These are phyloP conservation scores for Pristionchus arcanus DNA, from an alignment of 2,888 invertebrate species.

Conservation along the genomic window DNA sequence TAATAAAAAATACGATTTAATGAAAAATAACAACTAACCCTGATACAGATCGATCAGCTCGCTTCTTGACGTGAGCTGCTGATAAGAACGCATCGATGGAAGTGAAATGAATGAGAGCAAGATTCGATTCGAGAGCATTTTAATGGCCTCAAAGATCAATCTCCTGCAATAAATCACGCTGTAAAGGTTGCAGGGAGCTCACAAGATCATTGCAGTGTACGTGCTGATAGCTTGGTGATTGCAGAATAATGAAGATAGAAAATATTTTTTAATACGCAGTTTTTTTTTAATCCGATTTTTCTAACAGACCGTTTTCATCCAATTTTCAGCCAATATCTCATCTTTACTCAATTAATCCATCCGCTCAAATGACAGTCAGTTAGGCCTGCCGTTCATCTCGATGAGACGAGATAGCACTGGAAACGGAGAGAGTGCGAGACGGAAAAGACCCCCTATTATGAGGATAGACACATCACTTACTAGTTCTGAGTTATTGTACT, in stretches of 20 bases:
- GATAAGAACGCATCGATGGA: not conserved
- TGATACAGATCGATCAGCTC: not conserved
- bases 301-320: not conserved
- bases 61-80: not conserved
- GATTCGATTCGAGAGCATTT: not conserved
- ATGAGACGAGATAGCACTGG: not conserved
- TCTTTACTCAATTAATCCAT: not conserved
- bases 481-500: no score
- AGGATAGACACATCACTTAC: no score
- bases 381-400: not conserved
- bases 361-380: no score
- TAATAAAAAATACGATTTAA: not conserved
- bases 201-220: no score
- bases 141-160: not conserved
- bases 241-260: no score
- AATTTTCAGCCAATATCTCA: not conserved
- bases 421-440: not conserved
- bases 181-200: no score
- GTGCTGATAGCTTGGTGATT: no score
- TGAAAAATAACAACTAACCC: not conserved
- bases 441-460: no score
- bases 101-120: not conserved
- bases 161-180: no score
- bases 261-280: no score
- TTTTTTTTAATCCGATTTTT: no score